phyloP scores from a whole-genome alignment of 35 echinoderm and acorn worm species.

The Apostichopus japonicus region DNA sequence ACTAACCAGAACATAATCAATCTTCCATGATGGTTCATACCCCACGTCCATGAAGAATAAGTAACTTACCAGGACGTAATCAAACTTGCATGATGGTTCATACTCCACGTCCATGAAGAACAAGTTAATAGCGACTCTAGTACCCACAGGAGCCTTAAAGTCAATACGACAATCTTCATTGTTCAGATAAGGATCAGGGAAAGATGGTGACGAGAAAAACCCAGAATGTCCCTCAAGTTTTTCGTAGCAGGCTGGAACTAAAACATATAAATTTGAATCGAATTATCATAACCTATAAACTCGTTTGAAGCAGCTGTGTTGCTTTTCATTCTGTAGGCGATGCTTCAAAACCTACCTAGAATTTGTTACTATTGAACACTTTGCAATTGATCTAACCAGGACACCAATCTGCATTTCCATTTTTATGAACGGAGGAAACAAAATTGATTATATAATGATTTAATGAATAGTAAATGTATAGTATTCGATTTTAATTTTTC shows the following conservation, averaged over 20 bases:
- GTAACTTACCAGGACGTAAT: slow-evolving; percentile 18
- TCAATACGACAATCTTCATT: slow-evolving; percentile 20
- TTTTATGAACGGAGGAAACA: no score
- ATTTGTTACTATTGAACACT: no score
- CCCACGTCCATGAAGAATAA: neutral
- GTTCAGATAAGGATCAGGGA: neutral
- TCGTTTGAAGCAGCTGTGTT: no score
- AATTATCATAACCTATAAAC: no score
- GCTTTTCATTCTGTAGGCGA: no score
- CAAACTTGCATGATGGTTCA: slow-evolving; percentile 27
- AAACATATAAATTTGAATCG: neutral
- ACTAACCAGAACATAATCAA: neutral
- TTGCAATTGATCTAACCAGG: no score
- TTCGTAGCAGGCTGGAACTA: neutral
- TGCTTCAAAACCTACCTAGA: no score
- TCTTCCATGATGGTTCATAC: neutral
- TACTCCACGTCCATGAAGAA: slow-evolving; percentile 5
- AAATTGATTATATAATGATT: no score
- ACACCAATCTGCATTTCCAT: no score
- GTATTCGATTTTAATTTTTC: no score
- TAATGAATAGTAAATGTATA: no score
- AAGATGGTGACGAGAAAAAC: neutral
- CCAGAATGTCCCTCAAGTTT: neutral
- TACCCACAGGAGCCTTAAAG: neutral
- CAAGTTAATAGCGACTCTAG: slow-evolving; percentile 14